A percentile compares a stretch with the other conserved stretches of the same genome.
These are phyloP conservation scores for Lycodopsis pacificus DNA, from an alignment of 2,797 vertebrate genomes.

Conservation along the genomic window DNA sequence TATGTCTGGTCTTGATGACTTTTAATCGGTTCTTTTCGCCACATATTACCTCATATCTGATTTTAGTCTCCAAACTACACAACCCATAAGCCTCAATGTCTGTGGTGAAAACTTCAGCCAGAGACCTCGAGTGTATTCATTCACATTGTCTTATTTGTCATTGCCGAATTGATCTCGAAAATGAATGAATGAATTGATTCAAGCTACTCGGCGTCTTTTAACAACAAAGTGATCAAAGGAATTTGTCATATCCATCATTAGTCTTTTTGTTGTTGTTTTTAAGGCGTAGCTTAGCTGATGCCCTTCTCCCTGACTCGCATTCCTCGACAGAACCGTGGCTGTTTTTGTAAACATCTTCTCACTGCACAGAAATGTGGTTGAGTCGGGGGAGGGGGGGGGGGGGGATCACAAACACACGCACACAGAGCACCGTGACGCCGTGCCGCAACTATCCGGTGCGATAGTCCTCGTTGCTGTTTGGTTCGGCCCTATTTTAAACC, in stretches of 20 bases:
- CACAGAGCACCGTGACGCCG: slow-evolving; percentile 62
- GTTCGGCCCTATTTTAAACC: slow-evolving; percentile 72
- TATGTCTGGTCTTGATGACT: not conserved
- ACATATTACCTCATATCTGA: not conserved
- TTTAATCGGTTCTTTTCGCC: not conserved
- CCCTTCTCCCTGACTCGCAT: slow-evolving; percentile 47
- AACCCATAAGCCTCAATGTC: not conserved
- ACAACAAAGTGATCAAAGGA: slow-evolving; percentile 10
- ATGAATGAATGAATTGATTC: not conserved
- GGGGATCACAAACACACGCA: not conserved
- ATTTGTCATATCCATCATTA: not conserved
- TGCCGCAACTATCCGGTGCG: slow-evolving; percentile 77
- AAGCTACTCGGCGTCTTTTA: not conserved
- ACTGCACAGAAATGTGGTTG: slow-evolving; percentile 68
- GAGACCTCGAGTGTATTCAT: not conserved
- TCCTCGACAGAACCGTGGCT: slow-evolving; percentile 62
- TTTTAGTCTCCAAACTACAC: not conserved
- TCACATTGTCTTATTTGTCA: not conserved
- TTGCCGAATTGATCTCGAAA: not conserved
- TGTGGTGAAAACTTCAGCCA: not conserved
- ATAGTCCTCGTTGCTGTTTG: slow-evolving; percentile 78
- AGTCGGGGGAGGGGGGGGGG: not conserved
- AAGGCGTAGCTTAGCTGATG: slow-evolving; percentile 28
- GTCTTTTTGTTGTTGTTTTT: slow-evolving; percentile 18
- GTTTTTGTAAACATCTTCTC: slow-evolving; percentile 73